Evolutionary conservation across 2,797 vertebrate genomes (phyloP).

Genomic region (Petrocephalus sullivani): DNA sequence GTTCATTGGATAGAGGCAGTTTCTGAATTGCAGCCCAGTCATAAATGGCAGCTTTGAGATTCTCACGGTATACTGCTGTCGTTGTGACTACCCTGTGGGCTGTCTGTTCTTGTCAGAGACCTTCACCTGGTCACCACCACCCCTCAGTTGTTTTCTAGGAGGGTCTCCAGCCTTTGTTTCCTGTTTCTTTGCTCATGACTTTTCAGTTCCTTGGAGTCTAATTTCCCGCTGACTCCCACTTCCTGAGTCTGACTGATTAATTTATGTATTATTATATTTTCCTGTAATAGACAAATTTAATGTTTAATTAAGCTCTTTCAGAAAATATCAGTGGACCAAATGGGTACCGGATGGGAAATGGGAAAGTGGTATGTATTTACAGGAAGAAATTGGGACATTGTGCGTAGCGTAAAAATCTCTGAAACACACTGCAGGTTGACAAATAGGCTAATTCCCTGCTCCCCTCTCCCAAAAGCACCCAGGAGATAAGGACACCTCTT

Average conservation of each 20-base stretch:
- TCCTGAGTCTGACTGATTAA: constrained; percentile 1
- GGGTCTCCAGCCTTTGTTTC: background rate
- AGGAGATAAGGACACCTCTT: background rate
- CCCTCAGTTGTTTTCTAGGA: background rate
- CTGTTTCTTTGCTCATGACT: background rate
- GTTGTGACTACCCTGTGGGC: background rate
- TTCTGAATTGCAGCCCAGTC: background rate
- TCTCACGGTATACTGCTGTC: background rate
- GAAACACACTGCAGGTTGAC: background rate
- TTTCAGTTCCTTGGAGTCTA: background rate
- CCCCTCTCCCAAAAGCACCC: background rate
- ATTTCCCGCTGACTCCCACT: background rate
- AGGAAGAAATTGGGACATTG: background rate
- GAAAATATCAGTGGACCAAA: background rate
- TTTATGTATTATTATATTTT: constrained; percentile 5
- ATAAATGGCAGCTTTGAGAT: background rate
- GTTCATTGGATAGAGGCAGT: background rate
- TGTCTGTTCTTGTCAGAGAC: background rate
- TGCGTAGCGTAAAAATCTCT: background rate
- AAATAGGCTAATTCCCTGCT: background rate
- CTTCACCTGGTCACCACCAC: background rate
- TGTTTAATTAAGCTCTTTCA: background rate
- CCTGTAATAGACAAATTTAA: constrained; percentile 1
- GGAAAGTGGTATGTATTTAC: background rate
- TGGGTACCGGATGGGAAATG: background rate